phyloP scores from a whole-genome alignment of 92 coral and sea anemone genomes.

The Parazoanthus atlanticus region DNA sequence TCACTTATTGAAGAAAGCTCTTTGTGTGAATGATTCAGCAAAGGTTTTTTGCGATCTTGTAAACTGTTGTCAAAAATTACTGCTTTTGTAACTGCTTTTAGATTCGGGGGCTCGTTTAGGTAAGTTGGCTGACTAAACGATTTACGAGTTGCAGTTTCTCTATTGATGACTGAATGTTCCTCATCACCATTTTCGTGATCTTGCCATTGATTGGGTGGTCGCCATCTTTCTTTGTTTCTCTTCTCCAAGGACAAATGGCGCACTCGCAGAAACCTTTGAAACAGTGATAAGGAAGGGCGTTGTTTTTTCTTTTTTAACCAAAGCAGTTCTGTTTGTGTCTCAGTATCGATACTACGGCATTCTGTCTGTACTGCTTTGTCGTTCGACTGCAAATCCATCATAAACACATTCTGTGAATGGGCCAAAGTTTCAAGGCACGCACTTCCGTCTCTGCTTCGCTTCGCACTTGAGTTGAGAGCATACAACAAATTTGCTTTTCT shows the following conservation, averaged over 20 bases:
- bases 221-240: background rate
- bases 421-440: constrained; percentile 19
- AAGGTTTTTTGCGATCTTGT: background rate
- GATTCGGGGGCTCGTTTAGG: background rate
- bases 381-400: constrained; percentile 52
- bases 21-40: background rate
- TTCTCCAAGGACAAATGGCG: constrained; percentile 23
- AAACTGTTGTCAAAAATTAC: background rate
- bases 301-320: background rate
- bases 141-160: constrained; percentile 21
- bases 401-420: constrained; percentile 46
- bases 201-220: background rate
- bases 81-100: constrained; percentile 10
- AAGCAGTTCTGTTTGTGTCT: constrained; percentile 40
- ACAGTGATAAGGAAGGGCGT: constrained; percentile 15
- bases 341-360: constrained; percentile 21
- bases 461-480: constrained; percentile 14
- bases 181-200: background rate
- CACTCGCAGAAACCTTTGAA: constrained; percentile 10
- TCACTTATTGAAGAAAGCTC: constrained; percentile 18
- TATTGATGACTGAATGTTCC: background rate
- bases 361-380: constrained; percentile 61
- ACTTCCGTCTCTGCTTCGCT: constrained; percentile 25
- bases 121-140: constrained; percentile 23
- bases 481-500: constrained; percentile 51